Evolutionary conservation across 2,113 vertebrate genomes (phyloP).

Genomic region (Junco hyemalis): DNA sequence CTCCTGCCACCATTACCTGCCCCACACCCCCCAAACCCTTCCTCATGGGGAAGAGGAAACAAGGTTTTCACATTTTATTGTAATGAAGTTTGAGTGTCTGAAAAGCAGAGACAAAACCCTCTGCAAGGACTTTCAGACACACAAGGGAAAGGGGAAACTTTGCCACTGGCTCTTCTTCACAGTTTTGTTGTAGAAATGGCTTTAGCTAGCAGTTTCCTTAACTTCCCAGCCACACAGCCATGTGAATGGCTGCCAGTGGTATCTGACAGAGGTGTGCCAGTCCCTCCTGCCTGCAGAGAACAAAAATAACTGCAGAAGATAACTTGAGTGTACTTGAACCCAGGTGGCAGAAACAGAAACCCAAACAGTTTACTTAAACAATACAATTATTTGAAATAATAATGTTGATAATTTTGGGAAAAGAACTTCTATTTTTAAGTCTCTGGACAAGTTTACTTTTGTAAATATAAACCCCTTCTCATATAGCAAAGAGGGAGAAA

Average conservation of each 20-base stretch:
- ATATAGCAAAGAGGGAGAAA: not conserved
- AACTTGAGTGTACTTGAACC: not conserved
- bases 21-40: not conserved
- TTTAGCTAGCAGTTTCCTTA: not conserved
- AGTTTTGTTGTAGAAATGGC: not conserved
- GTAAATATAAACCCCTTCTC: not conserved
- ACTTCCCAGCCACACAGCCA: not conserved
- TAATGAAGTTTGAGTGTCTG: not conserved
- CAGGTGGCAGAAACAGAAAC: not conserved
- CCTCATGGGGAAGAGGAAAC: not conserved
- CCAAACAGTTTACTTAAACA: not conserved
- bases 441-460: not conserved
- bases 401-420: not conserved
- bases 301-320: constrained; percentile 24
- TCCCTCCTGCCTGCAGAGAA: constrained; percentile 8
- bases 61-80: not conserved
- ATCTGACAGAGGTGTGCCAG: constrained; percentile 36
- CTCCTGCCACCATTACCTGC: not conserved
- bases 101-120: not conserved
- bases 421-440: not conserved
- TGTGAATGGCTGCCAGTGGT: not conserved
- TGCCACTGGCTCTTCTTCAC: not conserved
- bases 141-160: not conserved
- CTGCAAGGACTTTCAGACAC: not conserved
- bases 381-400: not conserved